Evolutionary conservation across 2,888 invertebrate genomes (phyloP), one percentile per base, ranked within the genome.

Genomic region (Drosophila fungiperda): DNA sequence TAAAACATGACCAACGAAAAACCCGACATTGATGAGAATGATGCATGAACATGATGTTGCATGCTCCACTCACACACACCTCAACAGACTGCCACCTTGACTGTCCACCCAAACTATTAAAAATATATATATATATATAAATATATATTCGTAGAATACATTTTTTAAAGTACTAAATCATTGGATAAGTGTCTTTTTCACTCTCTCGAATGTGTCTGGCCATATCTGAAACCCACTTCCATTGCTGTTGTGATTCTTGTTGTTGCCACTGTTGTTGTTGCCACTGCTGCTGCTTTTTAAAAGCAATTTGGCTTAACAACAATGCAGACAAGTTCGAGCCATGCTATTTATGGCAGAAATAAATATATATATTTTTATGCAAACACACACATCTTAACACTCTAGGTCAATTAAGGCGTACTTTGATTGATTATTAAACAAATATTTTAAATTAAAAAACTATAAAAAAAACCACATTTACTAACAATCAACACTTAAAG

Each of bases 291-390:
- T 40, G 55, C 40, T 20, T 57, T 42, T 57, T 72, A 79, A 80
- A 88, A 86, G 87, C 85, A 85, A 88, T 88, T 85, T 88, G 85
- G 89, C 79, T 81, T 83, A 86, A 83, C 67, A 80, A 83, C 84
- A 88, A 80, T 78, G 73, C 83, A 76, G 82, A 55, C 38, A 78
- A 80, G 70, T 73, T 73, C 70, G 73, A 73, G 68, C 68, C 60
- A 32, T 73, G 79, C 87, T 81, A 76, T 85, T 83, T 87, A 82
- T 78, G 73, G 76, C 68, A 67, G 59, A 60, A 67, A 67, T 62
- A 11, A 40, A 60, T 59, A 40, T 48, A 50, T 40, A 66, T 49
- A 65, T 67, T 63, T 55, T 54, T 38, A 29, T 26, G 26, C 29
- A 26, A 45, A 45, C 8, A 23, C 23, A 15, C 8, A 45, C 7